Conservation (phyloP, 1,140 invertebrate genomes). For the Drosophila parabipectinata region DNA sequence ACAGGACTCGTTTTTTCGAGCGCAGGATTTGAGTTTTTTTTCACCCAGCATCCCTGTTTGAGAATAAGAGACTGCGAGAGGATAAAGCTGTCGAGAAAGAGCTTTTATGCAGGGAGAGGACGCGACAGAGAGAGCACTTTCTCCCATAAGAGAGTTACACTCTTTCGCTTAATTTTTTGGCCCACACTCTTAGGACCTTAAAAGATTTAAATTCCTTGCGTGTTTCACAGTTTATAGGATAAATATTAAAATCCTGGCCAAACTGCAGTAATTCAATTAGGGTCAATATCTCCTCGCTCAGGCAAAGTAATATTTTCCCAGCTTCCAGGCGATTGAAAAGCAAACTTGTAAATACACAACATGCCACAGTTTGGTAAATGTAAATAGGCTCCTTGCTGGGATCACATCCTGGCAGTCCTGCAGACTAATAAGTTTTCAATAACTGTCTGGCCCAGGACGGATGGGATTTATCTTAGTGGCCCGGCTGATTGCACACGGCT, state of each 20-base stretch:
- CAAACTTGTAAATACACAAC: conserved; percentile 9
- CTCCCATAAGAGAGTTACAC: background rate
- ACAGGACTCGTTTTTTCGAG: conserved; percentile 28
- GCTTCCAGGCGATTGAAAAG: conserved; percentile 28
- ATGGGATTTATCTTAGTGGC: conserved; percentile 23
- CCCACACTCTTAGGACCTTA: conserved; percentile 16
- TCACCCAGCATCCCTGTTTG: conserved; percentile 48
- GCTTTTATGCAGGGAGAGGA: conserved; percentile 39
- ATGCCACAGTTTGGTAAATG: background rate
- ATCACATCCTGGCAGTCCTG: background rate
- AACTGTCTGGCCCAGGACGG: conserved; percentile 27
- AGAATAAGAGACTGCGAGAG: conserved; percentile 4
- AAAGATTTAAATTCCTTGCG: background rate
- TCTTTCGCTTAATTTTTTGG: conserved; percentile 10
- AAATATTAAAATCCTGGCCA: background rate
- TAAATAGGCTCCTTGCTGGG: background rate
- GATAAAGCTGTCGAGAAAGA: conserved; percentile 4
- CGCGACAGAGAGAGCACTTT: background rate
- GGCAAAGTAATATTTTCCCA: conserved; percentile 19
- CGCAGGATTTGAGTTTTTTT: conserved; percentile 9
- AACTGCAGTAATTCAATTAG: conserved; percentile 30
- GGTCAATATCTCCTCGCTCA: conserved; percentile 28
- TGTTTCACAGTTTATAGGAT: background rate
- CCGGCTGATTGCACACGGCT: conserved; percentile 7
- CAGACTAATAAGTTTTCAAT: conserved; percentile 46